These are phyloP conservation scores for Phenacoccus solenopsis DNA, from an alignment of 1,140 invertebrate species.

Conservation along the genomic window DNA sequence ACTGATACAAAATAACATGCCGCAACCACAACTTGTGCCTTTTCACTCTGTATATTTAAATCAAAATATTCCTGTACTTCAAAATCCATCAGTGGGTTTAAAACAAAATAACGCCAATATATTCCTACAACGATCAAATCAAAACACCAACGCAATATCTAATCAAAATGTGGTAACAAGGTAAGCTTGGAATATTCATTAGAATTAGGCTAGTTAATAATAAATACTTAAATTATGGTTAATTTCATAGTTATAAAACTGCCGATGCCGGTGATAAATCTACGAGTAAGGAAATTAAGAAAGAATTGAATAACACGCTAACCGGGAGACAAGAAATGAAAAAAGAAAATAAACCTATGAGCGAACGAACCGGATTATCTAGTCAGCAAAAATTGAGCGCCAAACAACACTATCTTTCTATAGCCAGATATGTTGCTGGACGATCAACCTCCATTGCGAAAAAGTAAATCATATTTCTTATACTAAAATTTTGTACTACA, in stretches of 20 bases:
- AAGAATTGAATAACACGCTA: background rate
- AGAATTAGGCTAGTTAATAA: no score
- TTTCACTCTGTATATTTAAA: background rate
- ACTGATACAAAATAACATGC: background rate
- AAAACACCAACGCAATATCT: background rate
- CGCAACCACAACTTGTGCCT: background rate
- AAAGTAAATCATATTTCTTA: constrained; percentile 30
- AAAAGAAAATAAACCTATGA: constrained; percentile 7
- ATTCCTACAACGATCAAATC: background rate
- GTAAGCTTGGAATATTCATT: no score
- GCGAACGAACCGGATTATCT: background rate
- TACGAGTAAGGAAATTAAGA: background rate
- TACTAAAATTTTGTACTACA: background rate
- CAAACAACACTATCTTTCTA: constrained; percentile 57
- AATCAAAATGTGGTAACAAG: background rate
- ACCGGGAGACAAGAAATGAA: background rate
- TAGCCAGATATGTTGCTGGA: constrained; percentile 56
- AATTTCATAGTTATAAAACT: background rate
- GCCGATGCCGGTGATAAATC: background rate
- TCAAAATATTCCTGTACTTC: background rate
- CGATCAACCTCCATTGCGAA: constrained; percentile 38
- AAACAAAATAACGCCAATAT: background rate
- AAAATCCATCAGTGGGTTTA: background rate
- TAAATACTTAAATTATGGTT: no score
- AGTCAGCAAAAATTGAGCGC: constrained; percentile 40